A percentile compares a stretch with the other conserved stretches of the same genome.
Evolutionary conservation across 2,888 invertebrate species (phyloP).

Genomic region (Habroteleia sp.): DNA sequence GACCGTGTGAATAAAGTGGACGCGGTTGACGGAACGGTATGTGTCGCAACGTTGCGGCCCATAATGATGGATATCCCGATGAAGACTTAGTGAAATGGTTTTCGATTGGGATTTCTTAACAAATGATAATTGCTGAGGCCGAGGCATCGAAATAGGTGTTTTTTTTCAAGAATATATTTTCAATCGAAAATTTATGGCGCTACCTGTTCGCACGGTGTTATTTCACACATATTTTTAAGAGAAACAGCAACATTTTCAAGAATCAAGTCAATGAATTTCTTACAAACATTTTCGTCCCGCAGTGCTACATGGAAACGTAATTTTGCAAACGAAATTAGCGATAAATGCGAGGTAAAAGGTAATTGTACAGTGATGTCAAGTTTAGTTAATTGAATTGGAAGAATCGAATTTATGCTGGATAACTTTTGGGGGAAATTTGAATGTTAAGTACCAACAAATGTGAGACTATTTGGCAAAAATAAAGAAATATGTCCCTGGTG

Average conservation of each 20-base stretch:
- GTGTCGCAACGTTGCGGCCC: constrained; percentile 43
- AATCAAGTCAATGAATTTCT: no score
- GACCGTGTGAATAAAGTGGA: constrained; percentile 55
- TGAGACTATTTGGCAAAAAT: constrained; percentile 37
- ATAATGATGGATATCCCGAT: constrained; percentile 50
- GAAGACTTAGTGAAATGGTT: constrained; percentile 48
- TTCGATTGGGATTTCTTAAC: constrained; percentile 54
- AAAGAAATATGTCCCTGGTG: constrained; percentile 44
- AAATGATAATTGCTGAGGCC: constrained; percentile 54
- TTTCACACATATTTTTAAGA: constrained; percentile 35
- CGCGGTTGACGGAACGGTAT: constrained; percentile 35
- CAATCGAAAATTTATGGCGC: constrained; percentile 52
- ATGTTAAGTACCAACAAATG: constrained; percentile 22
- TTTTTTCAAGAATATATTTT: constrained; percentile 53
- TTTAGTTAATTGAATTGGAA: no score
- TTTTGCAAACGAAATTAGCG: no score
- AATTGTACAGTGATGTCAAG: no score
- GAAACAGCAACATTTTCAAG: constrained; percentile 26
- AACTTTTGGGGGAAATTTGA: constrained; percentile 17
- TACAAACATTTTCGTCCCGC: no score
- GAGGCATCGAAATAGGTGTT: constrained; percentile 41
- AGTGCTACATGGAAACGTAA: no score
- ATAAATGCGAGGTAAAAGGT: no score
- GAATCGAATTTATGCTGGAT: not conserved
- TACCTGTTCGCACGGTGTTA: constrained; percentile 54